These are phyloP conservation scores for Gasterosteus aculeatus DNA, from an alignment of 2,113 vertebrate species.

Conservation along the genomic window DNA sequence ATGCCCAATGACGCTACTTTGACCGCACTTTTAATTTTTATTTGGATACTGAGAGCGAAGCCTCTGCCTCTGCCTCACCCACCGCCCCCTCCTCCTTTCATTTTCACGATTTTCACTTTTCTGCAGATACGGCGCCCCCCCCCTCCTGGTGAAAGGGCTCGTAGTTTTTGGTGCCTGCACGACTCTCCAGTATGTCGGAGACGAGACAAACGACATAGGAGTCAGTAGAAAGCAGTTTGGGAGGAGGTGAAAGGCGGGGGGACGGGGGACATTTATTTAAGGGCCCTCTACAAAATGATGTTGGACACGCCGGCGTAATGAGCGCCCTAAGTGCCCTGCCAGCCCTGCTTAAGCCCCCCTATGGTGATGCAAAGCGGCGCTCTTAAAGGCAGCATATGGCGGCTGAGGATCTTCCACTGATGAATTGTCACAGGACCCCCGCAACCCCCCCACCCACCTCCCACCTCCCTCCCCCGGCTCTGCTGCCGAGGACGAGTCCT, in stretches of 20 bases:
- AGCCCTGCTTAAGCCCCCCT: constrained; percentile 64
- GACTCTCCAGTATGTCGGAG: constrained; percentile 51
- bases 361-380: constrained; percentile 60
- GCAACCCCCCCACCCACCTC: no score
- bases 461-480: constrained; percentile 20
- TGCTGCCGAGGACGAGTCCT: constrained; percentile 50
- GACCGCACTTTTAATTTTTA: no score
- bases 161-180: neutral
- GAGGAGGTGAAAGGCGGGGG: constrained; percentile 3
- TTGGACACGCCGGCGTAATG: constrained; percentile 72
- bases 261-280: constrained; percentile 26
- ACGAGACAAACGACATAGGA: constrained; percentile 30
- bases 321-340: constrained; percentile 58
- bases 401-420: constrained; percentile 61
- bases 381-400: constrained; percentile 79
- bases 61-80: neutral
- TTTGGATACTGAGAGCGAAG: no score
- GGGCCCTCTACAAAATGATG: constrained; percentile 58
- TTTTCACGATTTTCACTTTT: constrained; percentile 55
- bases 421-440: constrained; percentile 66
- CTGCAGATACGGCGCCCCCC: constrained; percentile 21
- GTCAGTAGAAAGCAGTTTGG: constrained; percentile 38
- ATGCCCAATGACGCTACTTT: no score
- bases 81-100: constrained; percentile 39
- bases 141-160: no score